Evolutionary conservation across 2,113 vertebrate species (phyloP).

Genomic region (Mobula birostris): DNA sequence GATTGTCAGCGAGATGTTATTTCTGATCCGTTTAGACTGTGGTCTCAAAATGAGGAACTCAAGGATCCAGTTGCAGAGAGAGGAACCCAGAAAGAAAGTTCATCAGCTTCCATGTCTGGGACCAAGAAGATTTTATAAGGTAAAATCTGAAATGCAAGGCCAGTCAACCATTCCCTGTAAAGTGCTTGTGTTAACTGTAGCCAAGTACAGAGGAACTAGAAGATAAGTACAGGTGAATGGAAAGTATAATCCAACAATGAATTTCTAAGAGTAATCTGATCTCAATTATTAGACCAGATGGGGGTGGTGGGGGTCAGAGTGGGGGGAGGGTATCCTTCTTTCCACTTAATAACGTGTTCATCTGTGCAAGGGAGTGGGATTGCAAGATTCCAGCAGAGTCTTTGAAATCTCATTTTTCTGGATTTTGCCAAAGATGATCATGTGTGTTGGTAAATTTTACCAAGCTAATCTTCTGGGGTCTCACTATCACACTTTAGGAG

Average conservation of each 20-base stretch:
- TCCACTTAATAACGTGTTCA: neutral
- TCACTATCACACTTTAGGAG: too few relatives aligned
- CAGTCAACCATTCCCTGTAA: neutral
- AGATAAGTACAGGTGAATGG: neutral
- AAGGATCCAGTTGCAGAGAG: too few relatives aligned
- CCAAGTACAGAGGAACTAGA: neutral
- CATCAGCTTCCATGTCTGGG: neutral
- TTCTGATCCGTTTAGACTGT: too few relatives aligned
- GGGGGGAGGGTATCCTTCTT: neutral
- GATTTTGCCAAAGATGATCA: neutral
- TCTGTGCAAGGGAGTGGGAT: neutral
- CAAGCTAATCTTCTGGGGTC: neutral
- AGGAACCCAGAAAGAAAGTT: neutral
- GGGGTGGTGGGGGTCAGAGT: neutral
- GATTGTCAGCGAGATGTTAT: too few relatives aligned
- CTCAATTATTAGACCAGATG: neutral
- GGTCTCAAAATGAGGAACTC: too few relatives aligned
- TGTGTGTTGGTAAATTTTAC: neutral
- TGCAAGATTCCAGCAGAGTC: neutral
- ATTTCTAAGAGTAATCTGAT: neutral
- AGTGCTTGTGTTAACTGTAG: neutral
- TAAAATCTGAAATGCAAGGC: neutral
- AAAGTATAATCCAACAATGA: neutral
- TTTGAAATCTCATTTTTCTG: neutral
- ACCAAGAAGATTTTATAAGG: neutral